Base-by-base conservation (phyloP, 2,888 invertebrate species). In the Barypeithes pellucidus region DNA sequence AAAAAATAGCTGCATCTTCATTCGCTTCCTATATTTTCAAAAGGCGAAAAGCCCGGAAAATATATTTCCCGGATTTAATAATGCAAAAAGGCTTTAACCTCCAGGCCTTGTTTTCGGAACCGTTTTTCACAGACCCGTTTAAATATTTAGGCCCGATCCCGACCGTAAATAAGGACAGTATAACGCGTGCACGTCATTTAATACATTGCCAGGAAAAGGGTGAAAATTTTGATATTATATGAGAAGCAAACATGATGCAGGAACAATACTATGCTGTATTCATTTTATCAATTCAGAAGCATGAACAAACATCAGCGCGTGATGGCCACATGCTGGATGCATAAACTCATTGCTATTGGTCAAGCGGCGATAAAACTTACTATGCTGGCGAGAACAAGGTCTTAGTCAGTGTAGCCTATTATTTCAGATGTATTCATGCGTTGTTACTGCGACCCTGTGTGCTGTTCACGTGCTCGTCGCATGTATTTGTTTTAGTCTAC, bases 71-170 rank as follows among this genome's bases (percentile, higher is more conserved):
- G 11, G 39, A 54, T 54, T 66, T 52, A 54, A 66, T 54, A 54
- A 66, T 54, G 39, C 39, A 54, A 36, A 52, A 66, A 66, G 36
- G 54, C 39, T 66, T 66, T 66, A 54, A 54, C 66, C 52, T 54
- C 39, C 22, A 54, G 52, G 66, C 41, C 52, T 66, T 52, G 41
- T 66, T 52, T 52, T 57, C 54, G 16, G 18, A 57, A 57, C 54
- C 54, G 54, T 57, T 57, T 57, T 29, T 57, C 54, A 57, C 54
- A 16, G 54, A 33, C 54, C 54, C 54, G 54, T 33, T 57, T 57
- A 57, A 57, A 57, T 57, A 57, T 57, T 57, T 57, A 57, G 33
- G 54, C 33, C 18, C 54, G 54, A 33, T 57, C 54, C 54, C 54
- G 16, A 16, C 33, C 54, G 54, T 57, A 57, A 57, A 57, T 57